These are phyloP conservation scores for Lycophotia porphyrea DNA, from an alignment of 2,888 invertebrate genomes.

Conservation along the genomic window DNA sequence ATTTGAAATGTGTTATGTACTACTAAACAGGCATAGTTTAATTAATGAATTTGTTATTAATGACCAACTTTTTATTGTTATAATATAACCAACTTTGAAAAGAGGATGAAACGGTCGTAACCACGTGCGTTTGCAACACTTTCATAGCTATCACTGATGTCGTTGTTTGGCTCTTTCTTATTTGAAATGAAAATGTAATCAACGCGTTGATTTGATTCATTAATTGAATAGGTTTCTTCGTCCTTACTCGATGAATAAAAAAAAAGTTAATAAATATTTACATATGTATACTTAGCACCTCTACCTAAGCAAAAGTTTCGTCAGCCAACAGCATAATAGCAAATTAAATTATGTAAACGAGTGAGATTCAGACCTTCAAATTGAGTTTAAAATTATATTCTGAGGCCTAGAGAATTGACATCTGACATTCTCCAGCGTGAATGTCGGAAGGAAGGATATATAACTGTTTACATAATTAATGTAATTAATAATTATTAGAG, in stretches of 20 bases:
- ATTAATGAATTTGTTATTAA: slow-evolving; percentile 1
- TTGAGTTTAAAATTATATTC: background rate
- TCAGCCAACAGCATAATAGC: background rate
- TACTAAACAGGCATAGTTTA: slow-evolving; percentile 3
- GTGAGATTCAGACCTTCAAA: background rate
- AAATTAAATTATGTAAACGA: background rate
- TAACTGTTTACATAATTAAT: no score
- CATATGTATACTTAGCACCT: background rate
- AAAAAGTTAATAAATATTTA: background rate
- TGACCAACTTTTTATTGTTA: background rate
- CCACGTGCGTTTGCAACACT: slow-evolving; percentile 20
- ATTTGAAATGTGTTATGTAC: background rate
- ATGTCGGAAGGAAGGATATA: slow-evolving; percentile 15
- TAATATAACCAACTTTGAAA: slow-evolving; percentile 14
- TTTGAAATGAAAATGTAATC: slow-evolving; percentile 55
- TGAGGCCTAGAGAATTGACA: background rate
- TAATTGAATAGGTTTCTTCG: slow-evolving; percentile 39
- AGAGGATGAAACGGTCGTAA: slow-evolving; percentile 1
- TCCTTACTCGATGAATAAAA: slow-evolving; percentile 11
- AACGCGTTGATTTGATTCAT: slow-evolving; percentile 26
- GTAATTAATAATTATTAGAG: no score
- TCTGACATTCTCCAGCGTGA: slow-evolving; percentile 9
- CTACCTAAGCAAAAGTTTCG: background rate
- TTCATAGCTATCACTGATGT: slow-evolving; percentile 24
- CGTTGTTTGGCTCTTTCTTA: slow-evolving; percentile 54